Percentiles rank a stretch among this genome's conserved stretches.
phyloP scores from a whole-genome alignment of 2,113 vertebrate species.

The Raphicerus campestris region DNA sequence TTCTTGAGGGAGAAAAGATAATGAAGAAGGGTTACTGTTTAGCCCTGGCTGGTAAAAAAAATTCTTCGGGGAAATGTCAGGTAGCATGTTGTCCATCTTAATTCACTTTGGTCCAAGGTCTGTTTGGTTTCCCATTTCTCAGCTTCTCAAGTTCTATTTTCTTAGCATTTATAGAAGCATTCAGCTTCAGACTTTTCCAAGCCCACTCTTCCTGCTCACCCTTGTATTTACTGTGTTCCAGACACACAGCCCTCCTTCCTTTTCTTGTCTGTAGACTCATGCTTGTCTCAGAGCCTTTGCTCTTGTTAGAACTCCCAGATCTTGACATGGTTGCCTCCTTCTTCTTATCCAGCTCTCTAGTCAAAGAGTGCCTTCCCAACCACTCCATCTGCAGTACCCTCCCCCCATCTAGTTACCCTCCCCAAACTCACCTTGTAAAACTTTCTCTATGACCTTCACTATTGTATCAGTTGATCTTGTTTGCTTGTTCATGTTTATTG shows the following conservation, averaged over 20 bases:
- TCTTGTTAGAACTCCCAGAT: not conserved
- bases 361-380: not conserved
- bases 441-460: not conserved
- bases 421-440: not conserved
- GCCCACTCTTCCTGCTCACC: not conserved
- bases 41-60: not conserved
- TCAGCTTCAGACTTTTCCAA: not conserved
- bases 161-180: not conserved
- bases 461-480: not conserved
- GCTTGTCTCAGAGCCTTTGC: not conserved
- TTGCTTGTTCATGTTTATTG: not conserved
- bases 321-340: not conserved
- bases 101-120: not conserved
- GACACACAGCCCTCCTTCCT: not conserved
- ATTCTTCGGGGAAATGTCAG: not conserved
- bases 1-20: not conserved
- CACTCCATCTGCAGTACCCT: not conserved
- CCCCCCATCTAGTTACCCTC: rapidly evolving
- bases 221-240: not conserved
- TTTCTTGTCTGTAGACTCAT: not conserved
- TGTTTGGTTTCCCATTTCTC: not conserved
- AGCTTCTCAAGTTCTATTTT: not conserved
- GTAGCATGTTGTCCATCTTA: not conserved
- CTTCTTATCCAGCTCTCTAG: not conserved
- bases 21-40: not conserved